Evolutionary conservation across 2,888 invertebrate genomes (phyloP).

Genomic region (Electrophaes corylata): DNA sequence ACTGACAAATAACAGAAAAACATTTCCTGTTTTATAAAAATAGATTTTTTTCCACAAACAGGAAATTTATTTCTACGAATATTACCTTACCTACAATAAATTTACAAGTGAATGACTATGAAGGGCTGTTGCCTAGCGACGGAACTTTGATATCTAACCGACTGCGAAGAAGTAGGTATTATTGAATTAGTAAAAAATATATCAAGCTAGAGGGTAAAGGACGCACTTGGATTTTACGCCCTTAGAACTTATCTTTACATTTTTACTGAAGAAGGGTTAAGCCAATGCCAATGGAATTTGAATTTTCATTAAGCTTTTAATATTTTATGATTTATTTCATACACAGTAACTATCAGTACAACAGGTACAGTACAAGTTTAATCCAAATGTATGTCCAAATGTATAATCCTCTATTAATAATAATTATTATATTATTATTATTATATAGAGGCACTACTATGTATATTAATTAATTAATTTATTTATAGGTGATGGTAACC

Average conservation of each 20-base stretch:
- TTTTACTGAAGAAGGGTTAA: background rate
- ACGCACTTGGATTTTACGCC: constrained; percentile 1
- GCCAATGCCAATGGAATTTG: too few relatives aligned
- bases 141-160: constrained; percentile 43
- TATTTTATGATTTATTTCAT: too few relatives aligned
- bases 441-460: too few relatives aligned
- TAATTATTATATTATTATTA: too few relatives aligned
- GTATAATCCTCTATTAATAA: too few relatives aligned
- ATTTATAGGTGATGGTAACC: too few relatives aligned
- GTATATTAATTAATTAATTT: too few relatives aligned
- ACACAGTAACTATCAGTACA: too few relatives aligned
- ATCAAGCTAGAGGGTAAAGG: constrained; percentile 16
- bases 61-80: constrained; percentile 11
- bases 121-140: constrained; percentile 44
- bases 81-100: constrained; percentile 37
- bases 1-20: background rate
- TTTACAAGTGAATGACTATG: constrained; percentile 37
- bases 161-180: constrained; percentile 38
- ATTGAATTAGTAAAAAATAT: constrained; percentile 25
- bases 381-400: too few relatives aligned
- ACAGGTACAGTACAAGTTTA: too few relatives aligned
- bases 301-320: too few relatives aligned
- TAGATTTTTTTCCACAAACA: background rate
- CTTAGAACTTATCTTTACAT: background rate
- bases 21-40: background rate